Evolutionary conservation across 2,888 invertebrate species (phyloP).

Genomic region (Tholera decimalis): DNA sequence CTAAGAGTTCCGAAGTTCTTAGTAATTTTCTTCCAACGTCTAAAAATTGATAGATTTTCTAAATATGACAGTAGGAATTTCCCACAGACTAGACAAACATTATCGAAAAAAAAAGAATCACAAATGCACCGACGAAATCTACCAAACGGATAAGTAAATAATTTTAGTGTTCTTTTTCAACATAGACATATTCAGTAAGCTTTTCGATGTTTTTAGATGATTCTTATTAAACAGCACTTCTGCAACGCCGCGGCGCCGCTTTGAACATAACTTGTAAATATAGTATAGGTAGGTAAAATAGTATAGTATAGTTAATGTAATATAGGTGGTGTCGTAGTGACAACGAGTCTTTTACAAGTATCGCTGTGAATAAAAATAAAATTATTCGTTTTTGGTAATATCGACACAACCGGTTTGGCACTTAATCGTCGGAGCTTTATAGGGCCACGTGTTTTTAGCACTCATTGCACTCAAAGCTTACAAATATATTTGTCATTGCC

Average conservation of each 20-base stretch:
- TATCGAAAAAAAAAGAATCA: not conserved
- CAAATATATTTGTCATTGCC: conserved; percentile 28
- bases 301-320: too few species aligned
- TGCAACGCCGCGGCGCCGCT: not conserved
- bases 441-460: conserved; percentile 18
- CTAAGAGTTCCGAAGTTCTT: too few species aligned
- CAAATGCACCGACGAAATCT: not conserved
- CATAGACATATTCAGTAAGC: not conserved
- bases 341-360: not conserved
- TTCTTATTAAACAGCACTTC: not conserved
- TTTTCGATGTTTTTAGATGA: not conserved
- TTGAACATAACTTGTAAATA: conserved; percentile 3
- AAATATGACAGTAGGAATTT: not conserved
- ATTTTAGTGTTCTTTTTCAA: not conserved
- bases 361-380: conserved; percentile 19
- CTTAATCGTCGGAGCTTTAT: conserved; percentile 16
- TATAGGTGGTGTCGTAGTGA: too few species aligned
- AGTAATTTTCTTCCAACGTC: too few species aligned
- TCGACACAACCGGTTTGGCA: conserved; percentile 24
- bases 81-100: not conserved
- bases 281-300: too few species aligned
- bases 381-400: conserved; percentile 23
- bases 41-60: not conserved
- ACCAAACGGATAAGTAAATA: not conserved
- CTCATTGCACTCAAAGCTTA: not conserved